Conservation (phyloP, 2,797 vertebrate species). For the Semotilus atromaculatus region DNA sequence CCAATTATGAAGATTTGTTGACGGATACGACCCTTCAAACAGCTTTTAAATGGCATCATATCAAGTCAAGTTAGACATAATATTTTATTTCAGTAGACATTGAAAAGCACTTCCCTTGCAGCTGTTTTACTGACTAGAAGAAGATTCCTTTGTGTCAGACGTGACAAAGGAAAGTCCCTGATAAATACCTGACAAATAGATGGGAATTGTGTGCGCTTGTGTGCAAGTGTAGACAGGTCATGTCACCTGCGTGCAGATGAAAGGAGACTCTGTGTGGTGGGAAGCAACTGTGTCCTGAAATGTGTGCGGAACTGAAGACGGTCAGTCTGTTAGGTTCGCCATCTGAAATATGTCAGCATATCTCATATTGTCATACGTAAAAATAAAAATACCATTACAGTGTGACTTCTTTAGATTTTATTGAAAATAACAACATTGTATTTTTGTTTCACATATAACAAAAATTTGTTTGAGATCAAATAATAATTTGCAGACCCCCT, state of each 20-base stretch:
- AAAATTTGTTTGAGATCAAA: not conserved
- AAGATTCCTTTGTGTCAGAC: not conserved
- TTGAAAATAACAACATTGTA: not conserved
- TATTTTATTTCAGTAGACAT: not conserved
- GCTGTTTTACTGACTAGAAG: not conserved
- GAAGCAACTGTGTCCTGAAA: not conserved
- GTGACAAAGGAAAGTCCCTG: constrained; percentile 3
- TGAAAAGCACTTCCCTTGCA: not conserved
- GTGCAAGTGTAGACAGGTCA: constrained; percentile 29
- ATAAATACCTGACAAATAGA: constrained; percentile 2
- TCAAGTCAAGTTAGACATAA: not conserved
- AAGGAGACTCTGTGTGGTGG: constrained; percentile 6
- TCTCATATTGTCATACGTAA: not conserved
- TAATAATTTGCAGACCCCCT: not conserved
- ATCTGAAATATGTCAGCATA: not conserved
- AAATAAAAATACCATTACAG: not conserved
- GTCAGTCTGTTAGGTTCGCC: not conserved
- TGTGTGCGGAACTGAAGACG: not conserved
- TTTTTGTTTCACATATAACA: not conserved
- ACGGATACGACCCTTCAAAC: not conserved
- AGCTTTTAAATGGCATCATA: not conserved
- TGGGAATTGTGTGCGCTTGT: constrained; percentile 2
- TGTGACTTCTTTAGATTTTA: too few species aligned
- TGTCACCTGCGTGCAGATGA: constrained; percentile 16
- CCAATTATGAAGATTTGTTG: not conserved